phyloP scores from a whole-genome alignment of 2,113 vertebrate genomes.

The Falco punctatus region DNA sequence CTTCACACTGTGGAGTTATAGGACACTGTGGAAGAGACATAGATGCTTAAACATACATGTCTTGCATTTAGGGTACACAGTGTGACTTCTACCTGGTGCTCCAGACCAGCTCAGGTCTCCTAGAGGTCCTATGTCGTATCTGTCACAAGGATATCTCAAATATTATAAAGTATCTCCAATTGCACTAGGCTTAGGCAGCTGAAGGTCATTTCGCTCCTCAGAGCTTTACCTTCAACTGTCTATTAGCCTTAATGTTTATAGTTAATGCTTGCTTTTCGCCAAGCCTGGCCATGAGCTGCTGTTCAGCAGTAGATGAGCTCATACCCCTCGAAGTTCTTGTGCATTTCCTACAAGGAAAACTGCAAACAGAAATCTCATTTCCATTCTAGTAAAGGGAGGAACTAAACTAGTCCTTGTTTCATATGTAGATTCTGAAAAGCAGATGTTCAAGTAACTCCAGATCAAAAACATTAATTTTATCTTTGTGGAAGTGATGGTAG shows the following conservation, averaged over 20 bases:
- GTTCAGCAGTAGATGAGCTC: neutral
- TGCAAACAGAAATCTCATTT: neutral
- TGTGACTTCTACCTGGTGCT: neutral
- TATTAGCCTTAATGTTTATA: neutral
- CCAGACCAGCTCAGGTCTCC: neutral
- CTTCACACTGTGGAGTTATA: neutral
- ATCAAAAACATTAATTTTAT: neutral
- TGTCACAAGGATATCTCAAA: neutral
- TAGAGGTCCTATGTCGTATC: neutral
- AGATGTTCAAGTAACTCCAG: neutral
- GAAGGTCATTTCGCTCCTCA: neutral
- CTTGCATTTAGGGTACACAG: neutral
- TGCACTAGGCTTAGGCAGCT: neutral
- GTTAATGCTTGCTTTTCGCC: neutral
- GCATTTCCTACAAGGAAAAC: neutral
- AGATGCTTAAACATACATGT: neutral
- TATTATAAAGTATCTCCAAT: neutral
- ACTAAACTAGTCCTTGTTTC: neutral
- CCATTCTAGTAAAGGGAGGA: neutral
- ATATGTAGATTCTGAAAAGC: neutral
- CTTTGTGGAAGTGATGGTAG: neutral
- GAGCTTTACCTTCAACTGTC: neutral
- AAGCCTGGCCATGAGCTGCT: neutral
- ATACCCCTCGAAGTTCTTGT: neutral
- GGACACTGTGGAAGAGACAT: neutral